Percentiles rank a stretch among this genome's conserved stretches.
phyloP scores from a whole-genome alignment of 2,888 invertebrate species.

The Papilio gigon region DNA sequence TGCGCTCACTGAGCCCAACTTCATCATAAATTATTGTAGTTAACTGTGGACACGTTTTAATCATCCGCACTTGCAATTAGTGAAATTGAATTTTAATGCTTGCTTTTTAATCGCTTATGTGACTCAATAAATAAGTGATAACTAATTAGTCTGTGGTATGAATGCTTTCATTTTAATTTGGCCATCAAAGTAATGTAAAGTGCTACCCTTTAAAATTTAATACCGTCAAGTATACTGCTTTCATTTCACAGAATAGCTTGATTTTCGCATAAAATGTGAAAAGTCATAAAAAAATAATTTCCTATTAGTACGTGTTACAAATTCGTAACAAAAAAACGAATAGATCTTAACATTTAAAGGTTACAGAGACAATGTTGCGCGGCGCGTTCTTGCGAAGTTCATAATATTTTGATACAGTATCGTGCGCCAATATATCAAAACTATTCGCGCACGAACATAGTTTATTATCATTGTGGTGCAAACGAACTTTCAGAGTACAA shows the following conservation, averaged over 20 bases:
- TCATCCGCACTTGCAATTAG: background rate
- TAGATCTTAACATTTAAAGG: slow-evolving; percentile 13
- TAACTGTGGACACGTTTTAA: background rate
- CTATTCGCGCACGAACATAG: background rate
- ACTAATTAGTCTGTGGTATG: background rate
- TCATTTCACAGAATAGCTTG: background rate
- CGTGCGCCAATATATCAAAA: slow-evolving; percentile 21
- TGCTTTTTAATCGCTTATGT: background rate
- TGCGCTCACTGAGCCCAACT: slow-evolving; percentile 16
- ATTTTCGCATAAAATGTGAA: too few relatives aligned
- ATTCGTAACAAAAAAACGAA: background rate
- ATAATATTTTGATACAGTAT: slow-evolving; percentile 24
- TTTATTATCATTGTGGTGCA: background rate
- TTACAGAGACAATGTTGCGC: slow-evolving; percentile 18
- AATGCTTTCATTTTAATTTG: background rate
- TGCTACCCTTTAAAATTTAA: background rate
- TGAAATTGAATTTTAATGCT: background rate
- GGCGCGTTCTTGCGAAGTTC: background rate
- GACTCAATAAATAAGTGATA: background rate
- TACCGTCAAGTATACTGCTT: background rate
- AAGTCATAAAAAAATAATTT: background rate
- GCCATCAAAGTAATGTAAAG: background rate
- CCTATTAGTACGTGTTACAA: background rate
- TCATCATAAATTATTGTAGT: background rate
- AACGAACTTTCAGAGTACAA: background rate